A percentile compares a stretch with the other conserved stretches of the same genome.
Evolutionary conservation across 1,140 invertebrate genomes (phyloP).

Genomic region (Sitobion miscanthi): DNA sequence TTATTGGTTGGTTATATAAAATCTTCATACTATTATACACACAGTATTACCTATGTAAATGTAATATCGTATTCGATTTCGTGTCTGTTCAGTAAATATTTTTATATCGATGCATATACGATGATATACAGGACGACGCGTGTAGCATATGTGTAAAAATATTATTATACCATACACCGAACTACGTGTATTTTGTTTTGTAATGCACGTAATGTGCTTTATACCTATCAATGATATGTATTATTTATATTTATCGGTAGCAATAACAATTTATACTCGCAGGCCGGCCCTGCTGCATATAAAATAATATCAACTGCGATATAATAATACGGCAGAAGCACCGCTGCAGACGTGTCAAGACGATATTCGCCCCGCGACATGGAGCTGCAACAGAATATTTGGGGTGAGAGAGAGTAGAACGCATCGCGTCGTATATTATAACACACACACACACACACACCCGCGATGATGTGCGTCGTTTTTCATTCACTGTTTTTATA

Average conservation of each 20-base stretch:
- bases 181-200: neutral
- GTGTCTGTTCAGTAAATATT: neutral
- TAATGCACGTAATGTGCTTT: neutral
- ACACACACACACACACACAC: neutral
- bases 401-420: neutral
- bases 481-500: slow-evolving; percentile 5
- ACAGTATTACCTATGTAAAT: neutral
- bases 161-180: neutral
- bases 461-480: neutral
- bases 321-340: neutral
- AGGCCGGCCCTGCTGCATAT: neutral
- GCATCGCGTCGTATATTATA: neutral
- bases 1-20: neutral
- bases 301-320: neutral
- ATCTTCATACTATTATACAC: neutral
- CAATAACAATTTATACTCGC: neutral
- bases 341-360: slow-evolving; percentile 27
- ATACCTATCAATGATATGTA: neutral
- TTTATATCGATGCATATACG: neutral
- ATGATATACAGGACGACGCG: neutral
- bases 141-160: neutral
- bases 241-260: neutral
- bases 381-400: neutral
- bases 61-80: neutral
- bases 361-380: neutral